phyloP scores from a whole-genome alignment of 1,140 invertebrate genomes.

The Archegozetes longisetosus region DNA sequence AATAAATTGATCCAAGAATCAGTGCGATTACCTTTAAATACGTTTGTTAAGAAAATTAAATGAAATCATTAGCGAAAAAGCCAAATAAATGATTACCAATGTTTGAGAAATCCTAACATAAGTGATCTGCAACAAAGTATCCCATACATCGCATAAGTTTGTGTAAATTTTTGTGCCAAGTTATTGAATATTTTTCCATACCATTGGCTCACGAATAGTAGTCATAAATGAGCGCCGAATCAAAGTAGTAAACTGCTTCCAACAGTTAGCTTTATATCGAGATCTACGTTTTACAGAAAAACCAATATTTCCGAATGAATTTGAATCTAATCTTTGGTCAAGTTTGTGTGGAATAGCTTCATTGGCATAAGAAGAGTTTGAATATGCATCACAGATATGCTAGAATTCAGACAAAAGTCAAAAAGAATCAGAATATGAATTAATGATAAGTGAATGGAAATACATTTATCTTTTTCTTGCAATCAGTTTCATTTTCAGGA shows the following conservation, averaged over 20 bases:
- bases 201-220: slow-evolving; percentile 68
- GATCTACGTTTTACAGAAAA: neutral
- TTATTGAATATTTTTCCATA: no score
- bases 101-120: slow-evolving; percentile 73
- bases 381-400: neutral
- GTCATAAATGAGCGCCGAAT: slow-evolving; percentile 77
- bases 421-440: neutral
- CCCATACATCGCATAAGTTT: no score
- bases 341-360: neutral
- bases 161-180: no score
- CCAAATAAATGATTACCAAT: slow-evolving; percentile 40
- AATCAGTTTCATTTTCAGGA: slow-evolving; percentile 55
- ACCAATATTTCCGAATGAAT: neutral
- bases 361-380: neutral
- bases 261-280: slow-evolving; percentile 67
- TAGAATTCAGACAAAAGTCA: neutral
- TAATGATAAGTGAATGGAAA: neutral
- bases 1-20: slow-evolving; percentile 74
- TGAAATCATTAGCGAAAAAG: slow-evolving; percentile 2
- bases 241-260: slow-evolving; percentile 67
- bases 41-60: slow-evolving; percentile 12
- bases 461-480: slow-evolving; percentile 26
- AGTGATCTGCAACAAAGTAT: no score
- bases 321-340: neutral
- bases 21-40: slow-evolving; percentile 57